phyloP scores from a whole-genome alignment of 2,113 vertebrate species.

The Carassius auratus region DNA sequence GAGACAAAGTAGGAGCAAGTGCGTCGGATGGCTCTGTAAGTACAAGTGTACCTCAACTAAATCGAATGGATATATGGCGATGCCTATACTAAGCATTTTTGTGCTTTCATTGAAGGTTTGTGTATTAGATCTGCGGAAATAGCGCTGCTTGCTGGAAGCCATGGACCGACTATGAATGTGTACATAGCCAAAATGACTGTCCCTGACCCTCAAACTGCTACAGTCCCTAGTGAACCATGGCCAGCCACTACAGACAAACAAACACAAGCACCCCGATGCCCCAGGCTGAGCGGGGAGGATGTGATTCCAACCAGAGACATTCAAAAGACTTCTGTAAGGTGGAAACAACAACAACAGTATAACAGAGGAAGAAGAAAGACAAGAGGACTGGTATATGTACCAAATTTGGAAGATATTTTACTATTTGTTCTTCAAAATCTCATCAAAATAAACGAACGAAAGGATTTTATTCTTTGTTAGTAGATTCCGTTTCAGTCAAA shows the following conservation, averaged over 20 bases:
- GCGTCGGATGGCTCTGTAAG: constrained; percentile 99
- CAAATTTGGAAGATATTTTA: constrained; percentile 87
- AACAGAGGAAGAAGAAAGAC: constrained; percentile 66
- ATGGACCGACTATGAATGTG: constrained; percentile 99
- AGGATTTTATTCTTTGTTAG: constrained; percentile 74
- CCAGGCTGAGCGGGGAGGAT: constrained; percentile 65
- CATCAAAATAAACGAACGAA: constrained; percentile 66
- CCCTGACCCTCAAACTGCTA: constrained; percentile 93
- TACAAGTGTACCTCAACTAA: constrained; percentile 53
- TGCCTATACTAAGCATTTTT: not conserved
- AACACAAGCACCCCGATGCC: constrained; percentile 80
- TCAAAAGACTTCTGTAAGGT: constrained; percentile 78
- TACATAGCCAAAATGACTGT: constrained; percentile 99
- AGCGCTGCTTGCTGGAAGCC: constrained; percentile 96
- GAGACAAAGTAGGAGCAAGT: constrained; percentile 99
- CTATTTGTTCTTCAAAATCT: constrained; percentile 78
- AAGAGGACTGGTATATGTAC: constrained; percentile 85
- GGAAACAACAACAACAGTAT: constrained; percentile 66
- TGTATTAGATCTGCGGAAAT: constrained; percentile 99
- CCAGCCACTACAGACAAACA: constrained; percentile 90
- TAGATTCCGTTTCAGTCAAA: constrained; percentile 83
- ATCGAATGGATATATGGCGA: no score
- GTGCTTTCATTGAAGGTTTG: constrained; percentile 85
- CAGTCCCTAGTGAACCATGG: constrained; percentile 91
- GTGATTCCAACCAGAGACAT: constrained; percentile 85